These are phyloP conservation scores for Vanessa cardui DNA, from an alignment of 2,888 invertebrate genomes.

Conservation along the genomic window DNA sequence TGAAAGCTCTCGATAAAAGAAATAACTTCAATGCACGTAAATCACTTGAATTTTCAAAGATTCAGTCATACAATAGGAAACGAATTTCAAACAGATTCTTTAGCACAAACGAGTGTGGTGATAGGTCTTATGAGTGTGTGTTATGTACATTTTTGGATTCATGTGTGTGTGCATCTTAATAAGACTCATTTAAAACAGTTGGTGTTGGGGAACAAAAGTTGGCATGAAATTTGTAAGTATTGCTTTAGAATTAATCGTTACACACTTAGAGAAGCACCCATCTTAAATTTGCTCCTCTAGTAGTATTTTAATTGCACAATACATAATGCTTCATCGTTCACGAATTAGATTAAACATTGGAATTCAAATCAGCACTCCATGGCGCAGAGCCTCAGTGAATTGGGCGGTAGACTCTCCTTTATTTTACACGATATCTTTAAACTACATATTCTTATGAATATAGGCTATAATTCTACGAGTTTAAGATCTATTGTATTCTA, in stretches of 20 bases:
- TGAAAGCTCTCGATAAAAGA: conserved; percentile 29
- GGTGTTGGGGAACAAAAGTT: conserved; percentile 77
- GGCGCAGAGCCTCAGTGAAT: conserved; percentile 47
- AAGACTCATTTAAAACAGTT: conserved; percentile 66
- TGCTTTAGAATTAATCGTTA: conserved; percentile 57
- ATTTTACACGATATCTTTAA: conserved; percentile 43
- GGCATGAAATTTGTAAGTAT: conserved; percentile 71
- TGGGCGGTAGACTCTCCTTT: conserved; percentile 48
- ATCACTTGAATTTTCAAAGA: conserved; percentile 20
- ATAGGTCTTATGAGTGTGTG: conserved; percentile 56
- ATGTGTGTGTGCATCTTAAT: conserved; percentile 65
- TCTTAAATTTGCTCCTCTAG: conserved; percentile 38
- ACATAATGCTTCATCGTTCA: conserved; percentile 27
- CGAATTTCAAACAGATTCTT: conserved; percentile 49
- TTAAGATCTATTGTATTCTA: conserved; percentile 71
- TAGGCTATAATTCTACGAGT: conserved; percentile 76
- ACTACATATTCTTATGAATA: conserved; percentile 79
- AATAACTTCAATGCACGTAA: conserved; percentile 27
- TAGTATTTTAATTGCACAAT: conserved; percentile 40
- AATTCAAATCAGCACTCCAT: conserved; percentile 27
- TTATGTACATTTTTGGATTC: conserved; percentile 49
- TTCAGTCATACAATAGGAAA: conserved; percentile 19
- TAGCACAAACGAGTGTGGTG: conserved; percentile 67
- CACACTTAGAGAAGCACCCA: conserved; percentile 45
- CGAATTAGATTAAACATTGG: conserved; percentile 14